Conservation (phyloP, 2,888 invertebrate genomes). For the Agrenia bidenticulata region DNA sequence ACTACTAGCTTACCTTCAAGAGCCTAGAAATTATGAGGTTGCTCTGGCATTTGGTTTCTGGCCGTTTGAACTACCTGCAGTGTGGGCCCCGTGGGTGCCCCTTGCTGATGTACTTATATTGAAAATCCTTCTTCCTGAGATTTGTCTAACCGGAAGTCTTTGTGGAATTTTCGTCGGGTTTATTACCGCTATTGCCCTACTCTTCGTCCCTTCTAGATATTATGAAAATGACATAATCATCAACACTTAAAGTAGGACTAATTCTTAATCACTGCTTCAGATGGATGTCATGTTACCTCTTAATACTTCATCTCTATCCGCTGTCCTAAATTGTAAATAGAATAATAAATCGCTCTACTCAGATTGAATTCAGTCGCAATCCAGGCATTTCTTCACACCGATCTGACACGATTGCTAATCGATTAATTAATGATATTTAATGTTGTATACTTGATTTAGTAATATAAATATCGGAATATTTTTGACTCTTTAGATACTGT, state of each 20-base stretch:
- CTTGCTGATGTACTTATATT: constrained; percentile 19
- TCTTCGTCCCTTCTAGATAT: constrained; percentile 7
- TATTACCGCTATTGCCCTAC: neutral
- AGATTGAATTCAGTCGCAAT: too few relatives aligned
- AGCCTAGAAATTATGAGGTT: constrained; percentile 24
- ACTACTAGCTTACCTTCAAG: constrained; percentile 16
- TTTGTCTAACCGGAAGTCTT: constrained; percentile 11
- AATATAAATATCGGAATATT: neutral
- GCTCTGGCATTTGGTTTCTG: constrained; percentile 10
- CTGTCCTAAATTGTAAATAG: too few relatives aligned
- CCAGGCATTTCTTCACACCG: too few relatives aligned
- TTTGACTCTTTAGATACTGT: constrained; percentile 15
- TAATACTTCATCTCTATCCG: too few relatives aligned
- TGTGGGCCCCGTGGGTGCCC: constrained; percentile 27
- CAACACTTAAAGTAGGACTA: too few relatives aligned
- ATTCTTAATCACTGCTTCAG: too few relatives aligned
- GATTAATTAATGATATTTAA: too few relatives aligned
- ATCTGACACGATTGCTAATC: too few relatives aligned
- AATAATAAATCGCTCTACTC: too few relatives aligned
- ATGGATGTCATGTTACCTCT: too few relatives aligned
- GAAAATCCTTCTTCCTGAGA: constrained; percentile 12
- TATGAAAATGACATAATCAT: neutral
- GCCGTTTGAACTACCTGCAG: constrained; percentile 9
- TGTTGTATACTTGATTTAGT: too few relatives aligned
- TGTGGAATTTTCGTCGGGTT: constrained; percentile 15